phyloP scores from a whole-genome alignment of 2,888 invertebrate genomes.

The Macaria liturata region DNA sequence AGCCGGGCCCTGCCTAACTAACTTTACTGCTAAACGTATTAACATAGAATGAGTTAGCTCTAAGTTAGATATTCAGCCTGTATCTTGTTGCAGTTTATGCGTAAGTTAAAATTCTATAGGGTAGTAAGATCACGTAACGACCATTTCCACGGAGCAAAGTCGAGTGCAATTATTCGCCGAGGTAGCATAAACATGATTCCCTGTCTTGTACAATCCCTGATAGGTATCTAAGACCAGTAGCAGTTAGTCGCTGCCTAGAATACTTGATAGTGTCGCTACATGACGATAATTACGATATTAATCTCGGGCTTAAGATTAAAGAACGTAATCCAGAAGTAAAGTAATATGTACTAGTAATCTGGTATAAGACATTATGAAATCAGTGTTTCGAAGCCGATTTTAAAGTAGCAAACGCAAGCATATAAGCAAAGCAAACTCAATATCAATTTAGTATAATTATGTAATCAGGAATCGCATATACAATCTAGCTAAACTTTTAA shows the following conservation, averaged over 20 bases:
- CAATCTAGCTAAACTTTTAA: no score
- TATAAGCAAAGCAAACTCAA: no score
- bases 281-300: conserved; percentile 12
- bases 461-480: no score
- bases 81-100: no score
- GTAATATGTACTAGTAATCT: no score
- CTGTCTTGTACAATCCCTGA: conserved; percentile 30
- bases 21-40: no score
- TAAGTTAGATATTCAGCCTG: no score
- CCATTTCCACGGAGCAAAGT: conserved; percentile 14
- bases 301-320: conserved; percentile 6
- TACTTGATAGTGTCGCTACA: conserved; percentile 10
- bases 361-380: no score
- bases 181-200: conserved; percentile 29
- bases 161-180: conserved; percentile 22
- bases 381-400: no score
- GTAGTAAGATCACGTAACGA: conserved; percentile 8
- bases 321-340: neutral
- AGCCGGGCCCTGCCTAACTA: no score
- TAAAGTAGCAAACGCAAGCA: conserved; percentile 33
- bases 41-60: no score
- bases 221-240: conserved; percentile 30
- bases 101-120: neutral
- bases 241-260: conserved; percentile 19
- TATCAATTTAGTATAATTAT: no score